phyloP scores from a whole-genome alignment of 1,140 invertebrate species.

The Lasaia peninsularis region DNA sequence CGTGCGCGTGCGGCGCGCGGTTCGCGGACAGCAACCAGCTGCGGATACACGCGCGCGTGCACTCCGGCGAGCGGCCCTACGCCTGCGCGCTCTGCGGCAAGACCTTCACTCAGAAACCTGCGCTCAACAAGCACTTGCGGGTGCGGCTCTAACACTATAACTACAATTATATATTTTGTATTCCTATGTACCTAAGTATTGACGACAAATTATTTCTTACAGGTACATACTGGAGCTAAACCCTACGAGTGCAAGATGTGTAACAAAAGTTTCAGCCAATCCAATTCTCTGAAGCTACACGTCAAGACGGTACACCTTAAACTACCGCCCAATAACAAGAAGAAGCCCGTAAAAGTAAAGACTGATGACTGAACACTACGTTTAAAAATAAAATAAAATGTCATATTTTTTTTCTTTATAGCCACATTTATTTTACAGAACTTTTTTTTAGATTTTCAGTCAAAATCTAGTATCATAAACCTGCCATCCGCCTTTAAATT shows the following conservation, averaged over 20 bases:
- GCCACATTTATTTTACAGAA: too few relatives aligned
- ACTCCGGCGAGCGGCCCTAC: conserved; percentile 46
- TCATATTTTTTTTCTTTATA: background rate
- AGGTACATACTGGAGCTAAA: conserved; percentile 65
- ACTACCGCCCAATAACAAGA: background rate
- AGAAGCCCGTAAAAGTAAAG: background rate
- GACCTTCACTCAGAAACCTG: conserved; percentile 46
- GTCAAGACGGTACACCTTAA: conserved; percentile 6
- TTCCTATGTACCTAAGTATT: too few relatives aligned
- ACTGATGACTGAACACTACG: background rate
- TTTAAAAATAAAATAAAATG: background rate
- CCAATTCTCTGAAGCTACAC: conserved; percentile 58
- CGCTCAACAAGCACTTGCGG: conserved; percentile 45
- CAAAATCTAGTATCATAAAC: too few relatives aligned
- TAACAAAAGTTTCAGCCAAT: conserved; percentile 56
- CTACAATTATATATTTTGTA: too few relatives aligned
- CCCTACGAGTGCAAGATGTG: conserved; percentile 61
- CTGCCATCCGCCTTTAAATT: too few relatives aligned
- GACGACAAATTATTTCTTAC: too few relatives aligned
- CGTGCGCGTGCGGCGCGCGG: conserved; percentile 34
- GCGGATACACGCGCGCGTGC: conserved; percentile 35
- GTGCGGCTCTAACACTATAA: conserved; percentile 23
- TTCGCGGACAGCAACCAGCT: conserved; percentile 37
- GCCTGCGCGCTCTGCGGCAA: conserved; percentile 34
- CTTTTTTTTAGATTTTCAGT: too few relatives aligned